These are phyloP conservation scores for Tipula unca DNA, from an alignment of 2,888 invertebrate species.

Conservation along the genomic window DNA sequence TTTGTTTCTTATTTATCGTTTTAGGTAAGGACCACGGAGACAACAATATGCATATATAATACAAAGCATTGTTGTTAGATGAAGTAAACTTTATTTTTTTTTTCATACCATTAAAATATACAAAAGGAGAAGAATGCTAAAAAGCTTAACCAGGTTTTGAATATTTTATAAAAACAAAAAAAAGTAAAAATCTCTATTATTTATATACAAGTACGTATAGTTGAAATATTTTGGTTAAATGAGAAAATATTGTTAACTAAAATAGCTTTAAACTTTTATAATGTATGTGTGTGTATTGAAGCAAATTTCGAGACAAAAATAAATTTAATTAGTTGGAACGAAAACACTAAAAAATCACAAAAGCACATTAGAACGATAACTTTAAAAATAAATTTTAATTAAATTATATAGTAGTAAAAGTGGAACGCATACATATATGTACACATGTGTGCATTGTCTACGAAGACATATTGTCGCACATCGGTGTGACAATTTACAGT, in stretches of 20 bases:
- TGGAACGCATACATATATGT: not conserved
- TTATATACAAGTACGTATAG: not conserved
- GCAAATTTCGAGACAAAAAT: not conserved
- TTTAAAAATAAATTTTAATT: not conserved
- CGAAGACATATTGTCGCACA: not conserved
- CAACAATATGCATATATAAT: not conserved
- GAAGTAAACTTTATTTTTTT: not conserved
- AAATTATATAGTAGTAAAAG: not conserved
- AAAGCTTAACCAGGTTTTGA: conserved; percentile 14
- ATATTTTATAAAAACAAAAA: not conserved
- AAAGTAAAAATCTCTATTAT: not conserved
- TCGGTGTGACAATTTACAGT: not conserved
- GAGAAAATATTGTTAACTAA: not conserved
- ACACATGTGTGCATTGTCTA: not conserved
- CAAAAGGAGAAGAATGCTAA: not conserved
- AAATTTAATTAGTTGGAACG: not conserved
- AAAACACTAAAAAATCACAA: not conserved
- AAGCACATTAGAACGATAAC: not conserved
- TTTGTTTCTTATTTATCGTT: not conserved
- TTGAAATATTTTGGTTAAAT: not conserved
- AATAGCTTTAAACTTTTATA: not conserved
- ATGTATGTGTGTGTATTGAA: not conserved
- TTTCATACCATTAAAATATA: not conserved
- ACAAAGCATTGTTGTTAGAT: not conserved
- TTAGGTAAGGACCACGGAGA: not conserved